These are phyloP conservation scores for Stenotaenia linearis DNA, from an alignment of 2,888 invertebrate genomes.

Conservation along the genomic window DNA sequence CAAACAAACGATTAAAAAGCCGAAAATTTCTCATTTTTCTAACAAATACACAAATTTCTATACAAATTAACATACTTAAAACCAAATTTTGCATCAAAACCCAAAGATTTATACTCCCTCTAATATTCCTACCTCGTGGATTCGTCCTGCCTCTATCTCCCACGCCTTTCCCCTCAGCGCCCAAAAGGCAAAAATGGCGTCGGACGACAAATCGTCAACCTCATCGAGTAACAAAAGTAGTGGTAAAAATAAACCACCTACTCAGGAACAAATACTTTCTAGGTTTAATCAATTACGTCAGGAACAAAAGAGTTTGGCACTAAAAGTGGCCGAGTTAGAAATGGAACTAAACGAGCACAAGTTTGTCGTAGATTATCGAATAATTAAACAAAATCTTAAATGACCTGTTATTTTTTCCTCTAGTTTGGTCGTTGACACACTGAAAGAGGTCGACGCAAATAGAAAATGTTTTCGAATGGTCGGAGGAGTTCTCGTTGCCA, in stretches of 20 bases:
- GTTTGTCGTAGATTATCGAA: slow-evolving; percentile 53
- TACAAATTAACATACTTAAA: too few species aligned
- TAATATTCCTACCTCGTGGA: too few species aligned
- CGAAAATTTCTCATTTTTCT: too few species aligned
- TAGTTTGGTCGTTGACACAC: slow-evolving; percentile 89
- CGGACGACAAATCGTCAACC: slow-evolving; percentile 39
- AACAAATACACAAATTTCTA: too few species aligned
- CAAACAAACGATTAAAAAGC: too few species aligned
- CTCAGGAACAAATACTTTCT: slow-evolving; percentile 73
- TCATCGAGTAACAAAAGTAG: slow-evolving; percentile 50
- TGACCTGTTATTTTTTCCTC: slow-evolving; percentile 41
- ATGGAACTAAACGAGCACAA: slow-evolving; percentile 94
- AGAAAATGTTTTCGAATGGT: slow-evolving; percentile 89
- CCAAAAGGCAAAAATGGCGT: slow-evolving; percentile 37
- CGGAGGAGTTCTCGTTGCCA: slow-evolving; percentile 87
- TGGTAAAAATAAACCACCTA: slow-evolving; percentile 44
- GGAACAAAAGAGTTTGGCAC: slow-evolving; percentile 79
- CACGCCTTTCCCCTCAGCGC: too few species aligned
- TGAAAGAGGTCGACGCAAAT: slow-evolving; percentile 73
- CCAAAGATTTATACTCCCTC: too few species aligned
- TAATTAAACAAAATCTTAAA: background rate
- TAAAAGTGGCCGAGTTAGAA: slow-evolving; percentile 86
- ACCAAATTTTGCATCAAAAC: too few species aligned
- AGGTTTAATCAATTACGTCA: slow-evolving; percentile 80
- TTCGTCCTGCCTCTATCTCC: background rate